Evolutionary conservation across 1,140 invertebrate genomes (phyloP), one percentile per base, ranked within the genome.

Genomic region (Melanaphis sacchari): DNA sequence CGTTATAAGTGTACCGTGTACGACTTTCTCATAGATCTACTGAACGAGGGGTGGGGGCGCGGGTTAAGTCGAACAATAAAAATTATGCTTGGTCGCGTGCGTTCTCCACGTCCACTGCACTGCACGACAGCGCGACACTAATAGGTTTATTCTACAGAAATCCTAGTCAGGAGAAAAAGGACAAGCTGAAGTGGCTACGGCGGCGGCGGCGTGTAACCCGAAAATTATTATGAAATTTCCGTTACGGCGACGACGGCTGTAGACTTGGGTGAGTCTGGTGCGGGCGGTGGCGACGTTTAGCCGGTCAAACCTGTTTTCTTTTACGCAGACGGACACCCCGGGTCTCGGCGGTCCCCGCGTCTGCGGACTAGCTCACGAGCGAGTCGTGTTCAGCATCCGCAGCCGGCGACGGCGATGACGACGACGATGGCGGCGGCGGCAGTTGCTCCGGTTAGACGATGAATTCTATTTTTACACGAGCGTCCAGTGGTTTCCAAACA

Each of bases 81-180:
- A n/a, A n/a, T 18, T 18, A 15, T 18, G 4, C 15, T 49, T 49
- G 15, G 46, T 15, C 46, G 46, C 46, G 46, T 49, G 46, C 46
- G 15, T 15, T 18, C 46, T 49, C 15, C 15, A 0, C 46, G 15
- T 18, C 11, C 4, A 15, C 46, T n/a, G 21, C 43, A 43, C 43
- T 9, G 43, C 18, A 49, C 46, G 46, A 49, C 46, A 49, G 46
- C 18, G 18, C 46, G 46, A 49, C 46, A 49, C 46, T 49, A 49
- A n/a, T n/a, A n/a, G 15, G 18, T 49, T 18, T 49, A 49, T 18
- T 2, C 15, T 59, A 31, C 31, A 52, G 52, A 24, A 24, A 52
- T 24, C 52, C 97, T 97, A 93, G 94, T 85, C 54, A 18, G 66
- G 7, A n/a, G 2, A 84, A 41, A 41, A 40, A 54, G 59, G 24